These are phyloP conservation scores for Sisyra nigra DNA, from an alignment of 2,888 invertebrate genomes.

Conservation along the genomic window DNA sequence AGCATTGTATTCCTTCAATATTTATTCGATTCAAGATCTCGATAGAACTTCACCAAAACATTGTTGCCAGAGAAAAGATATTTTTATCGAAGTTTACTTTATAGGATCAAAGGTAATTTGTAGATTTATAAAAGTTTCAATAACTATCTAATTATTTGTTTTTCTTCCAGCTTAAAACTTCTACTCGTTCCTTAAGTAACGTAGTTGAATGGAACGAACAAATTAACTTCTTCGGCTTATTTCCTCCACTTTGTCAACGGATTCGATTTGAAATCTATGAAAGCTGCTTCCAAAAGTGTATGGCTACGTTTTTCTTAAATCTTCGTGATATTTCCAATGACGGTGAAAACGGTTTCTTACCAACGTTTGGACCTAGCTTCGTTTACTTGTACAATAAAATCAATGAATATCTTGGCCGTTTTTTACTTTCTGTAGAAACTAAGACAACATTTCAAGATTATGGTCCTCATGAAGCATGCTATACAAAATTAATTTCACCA, in stretches of 20 bases:
- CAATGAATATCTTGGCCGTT: slow-evolving; percentile 49
- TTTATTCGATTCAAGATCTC: slow-evolving; percentile 34
- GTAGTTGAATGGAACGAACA: slow-evolving; percentile 57
- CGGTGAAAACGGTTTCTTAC: slow-evolving; percentile 51
- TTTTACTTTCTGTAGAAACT: slow-evolving; percentile 56
- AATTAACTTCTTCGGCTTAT: slow-evolving; percentile 62
- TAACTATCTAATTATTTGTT: slow-evolving; percentile 16
- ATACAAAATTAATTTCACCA: slow-evolving; percentile 20
- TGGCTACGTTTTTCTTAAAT: slow-evolving; percentile 38
- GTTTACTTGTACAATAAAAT: slow-evolving; percentile 57
- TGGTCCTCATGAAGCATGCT: slow-evolving; percentile 25
- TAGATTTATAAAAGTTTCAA: slow-evolving; percentile 1
- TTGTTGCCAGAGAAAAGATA: slow-evolving; percentile 18
- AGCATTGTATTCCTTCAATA: slow-evolving; percentile 24
- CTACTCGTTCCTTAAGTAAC: not conserved
- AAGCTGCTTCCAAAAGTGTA: slow-evolving; percentile 25
- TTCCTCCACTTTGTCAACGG: slow-evolving; percentile 62
- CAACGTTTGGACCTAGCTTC: slow-evolving; percentile 69
- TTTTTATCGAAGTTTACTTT: slow-evolving; percentile 42
- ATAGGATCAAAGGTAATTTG: slow-evolving; percentile 39
- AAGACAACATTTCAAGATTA: slow-evolving; percentile 41
- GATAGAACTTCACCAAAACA: slow-evolving; percentile 22
- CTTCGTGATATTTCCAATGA: slow-evolving; percentile 40
- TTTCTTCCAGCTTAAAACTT: slow-evolving; percentile 16
- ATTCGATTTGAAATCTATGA: slow-evolving; percentile 48